Conservation (phyloP, 2,797 vertebrate species). For the Sebastiscus albofasciatus region DNA sequence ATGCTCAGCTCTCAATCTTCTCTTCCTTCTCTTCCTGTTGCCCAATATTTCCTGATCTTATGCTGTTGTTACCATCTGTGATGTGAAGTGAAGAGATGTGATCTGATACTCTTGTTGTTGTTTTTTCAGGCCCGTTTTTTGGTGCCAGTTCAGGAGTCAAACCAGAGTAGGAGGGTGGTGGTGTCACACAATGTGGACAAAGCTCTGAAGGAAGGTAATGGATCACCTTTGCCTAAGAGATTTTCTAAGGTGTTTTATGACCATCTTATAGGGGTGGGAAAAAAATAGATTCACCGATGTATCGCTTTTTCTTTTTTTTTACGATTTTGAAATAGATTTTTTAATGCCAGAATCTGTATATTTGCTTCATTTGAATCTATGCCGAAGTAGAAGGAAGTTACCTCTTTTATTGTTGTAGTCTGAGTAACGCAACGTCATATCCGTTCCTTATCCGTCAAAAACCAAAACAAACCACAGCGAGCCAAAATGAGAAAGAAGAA, state of each 20-base stretch:
- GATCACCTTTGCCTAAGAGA: neutral
- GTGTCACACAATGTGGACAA: slow-evolving; percentile 98
- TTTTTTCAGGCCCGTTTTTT: slow-evolving; percentile 83
- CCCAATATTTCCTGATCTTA: neutral
- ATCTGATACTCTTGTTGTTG: slow-evolving; percentile 10
- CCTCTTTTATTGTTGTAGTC: too few species aligned
- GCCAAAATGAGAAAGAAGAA: too few species aligned
- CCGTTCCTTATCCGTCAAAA: too few species aligned
- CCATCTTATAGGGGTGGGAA: neutral
- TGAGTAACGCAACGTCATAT: fast-evolving
- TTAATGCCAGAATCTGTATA: too few species aligned
- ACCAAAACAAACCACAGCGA: too few species aligned
- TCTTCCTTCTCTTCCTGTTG: neutral
- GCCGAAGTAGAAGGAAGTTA: too few species aligned
- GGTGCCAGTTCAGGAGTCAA: slow-evolving; percentile 83
- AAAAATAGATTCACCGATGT: too few species aligned
- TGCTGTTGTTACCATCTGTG: neutral
- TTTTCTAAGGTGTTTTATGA: neutral
- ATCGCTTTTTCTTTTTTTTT: neutral
- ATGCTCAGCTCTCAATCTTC: neutral
- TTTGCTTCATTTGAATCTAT: too few species aligned
- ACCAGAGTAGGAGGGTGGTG: slow-evolving; percentile 89
- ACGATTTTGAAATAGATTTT: too few species aligned
- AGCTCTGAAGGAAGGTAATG: slow-evolving; percentile 94
- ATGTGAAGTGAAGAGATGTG: slow-evolving; percentile 1